Percentiles rank a stretch among this genome's conserved stretches.
phyloP scores from a whole-genome alignment of 2,888 invertebrate species.

The Torymus aiolomorphi region DNA sequence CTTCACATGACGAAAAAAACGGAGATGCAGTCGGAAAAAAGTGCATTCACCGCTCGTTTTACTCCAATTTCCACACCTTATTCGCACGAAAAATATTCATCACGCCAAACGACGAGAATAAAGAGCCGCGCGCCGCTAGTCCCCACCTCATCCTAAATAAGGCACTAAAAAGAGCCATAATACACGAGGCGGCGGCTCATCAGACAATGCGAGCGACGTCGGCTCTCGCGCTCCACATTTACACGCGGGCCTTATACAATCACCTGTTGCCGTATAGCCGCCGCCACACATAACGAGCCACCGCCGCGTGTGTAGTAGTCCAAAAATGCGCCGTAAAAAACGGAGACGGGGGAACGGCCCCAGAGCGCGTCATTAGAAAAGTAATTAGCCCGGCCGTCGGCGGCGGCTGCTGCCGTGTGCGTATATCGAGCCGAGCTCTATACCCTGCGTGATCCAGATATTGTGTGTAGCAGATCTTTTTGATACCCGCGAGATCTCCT shows the following conservation, averaged over 20 bases:
- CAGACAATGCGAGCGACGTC: conserved; percentile 28
- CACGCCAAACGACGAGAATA: conserved; percentile 6
- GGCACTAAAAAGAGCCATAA: conserved; percentile 29
- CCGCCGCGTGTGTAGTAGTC: not conserved
- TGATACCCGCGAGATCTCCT: too few species aligned
- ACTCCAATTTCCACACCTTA: too few species aligned
- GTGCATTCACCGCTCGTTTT: too few species aligned
- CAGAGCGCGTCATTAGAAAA: not conserved
- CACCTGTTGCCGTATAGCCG: conserved; percentile 11
- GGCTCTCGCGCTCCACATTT: conserved; percentile 22
- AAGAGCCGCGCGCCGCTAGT: too few species aligned
- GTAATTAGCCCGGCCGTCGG: not conserved
- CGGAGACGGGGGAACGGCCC: not conserved
- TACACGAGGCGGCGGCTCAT: conserved; percentile 10
- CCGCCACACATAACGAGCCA: conserved; percentile 18
- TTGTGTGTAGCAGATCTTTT: too few species aligned
- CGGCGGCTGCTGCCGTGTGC: too few species aligned
- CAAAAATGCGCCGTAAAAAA: conserved; percentile 32
- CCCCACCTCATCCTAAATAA: conserved; percentile 13
- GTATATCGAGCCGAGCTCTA: too few species aligned
- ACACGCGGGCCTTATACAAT: conserved; percentile 23
- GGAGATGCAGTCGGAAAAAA: too few species aligned
- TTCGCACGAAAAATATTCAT: not conserved
- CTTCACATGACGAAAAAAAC: too few species aligned
- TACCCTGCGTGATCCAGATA: too few species aligned